Evolutionary conservation across 30 jellyfish, hydroid and myxozoan genomes (phyloP).

Genomic region (Kudoa iwatai): DNA sequence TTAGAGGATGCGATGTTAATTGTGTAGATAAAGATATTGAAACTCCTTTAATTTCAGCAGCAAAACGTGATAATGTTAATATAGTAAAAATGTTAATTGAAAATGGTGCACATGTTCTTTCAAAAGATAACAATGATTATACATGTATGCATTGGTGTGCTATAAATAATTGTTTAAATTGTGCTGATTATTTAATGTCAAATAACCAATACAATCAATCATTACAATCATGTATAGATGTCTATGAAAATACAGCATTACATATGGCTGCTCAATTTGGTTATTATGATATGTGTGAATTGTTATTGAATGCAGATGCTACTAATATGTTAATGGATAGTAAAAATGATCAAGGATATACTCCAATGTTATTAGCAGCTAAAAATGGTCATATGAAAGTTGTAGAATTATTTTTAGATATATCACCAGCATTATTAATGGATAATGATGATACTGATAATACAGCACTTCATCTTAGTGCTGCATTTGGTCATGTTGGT

Average conservation of each 20-base stretch:
- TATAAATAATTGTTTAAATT: constrained; percentile 2
- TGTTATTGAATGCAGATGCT: neutral
- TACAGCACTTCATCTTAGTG: constrained; percentile 84
- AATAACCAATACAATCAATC: too few species aligned
- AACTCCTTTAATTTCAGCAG: constrained; percentile 68
- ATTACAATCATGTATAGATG: constrained; percentile 4
- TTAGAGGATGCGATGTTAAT: constrained; percentile 11
- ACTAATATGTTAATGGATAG: constrained; percentile 50
- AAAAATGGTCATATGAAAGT: constrained; percentile 17
- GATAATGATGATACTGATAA: constrained; percentile 58
- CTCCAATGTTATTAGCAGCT: constrained; percentile 87
- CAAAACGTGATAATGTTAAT: constrained; percentile 36
- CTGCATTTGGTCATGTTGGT: constrained; percentile 32
- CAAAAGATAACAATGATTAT: constrained; percentile 15
- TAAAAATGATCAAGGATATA: constrained; percentile 38
- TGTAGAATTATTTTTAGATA: neutral
- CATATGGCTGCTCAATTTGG: constrained; percentile 75
- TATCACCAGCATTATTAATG: neutral
- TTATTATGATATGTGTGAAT: constrained; percentile 14
- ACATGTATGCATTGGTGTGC: constrained; percentile 72
- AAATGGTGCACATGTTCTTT: constrained; percentile 60
- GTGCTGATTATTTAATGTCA: neutral
- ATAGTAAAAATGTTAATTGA: constrained; percentile 26
- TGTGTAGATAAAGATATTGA: constrained; percentile 23
- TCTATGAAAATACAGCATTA: constrained; percentile 43